These are phyloP conservation scores for Myocastor coypus DNA, from an alignment of 2,113 vertebrate species.

Conservation along the genomic window DNA sequence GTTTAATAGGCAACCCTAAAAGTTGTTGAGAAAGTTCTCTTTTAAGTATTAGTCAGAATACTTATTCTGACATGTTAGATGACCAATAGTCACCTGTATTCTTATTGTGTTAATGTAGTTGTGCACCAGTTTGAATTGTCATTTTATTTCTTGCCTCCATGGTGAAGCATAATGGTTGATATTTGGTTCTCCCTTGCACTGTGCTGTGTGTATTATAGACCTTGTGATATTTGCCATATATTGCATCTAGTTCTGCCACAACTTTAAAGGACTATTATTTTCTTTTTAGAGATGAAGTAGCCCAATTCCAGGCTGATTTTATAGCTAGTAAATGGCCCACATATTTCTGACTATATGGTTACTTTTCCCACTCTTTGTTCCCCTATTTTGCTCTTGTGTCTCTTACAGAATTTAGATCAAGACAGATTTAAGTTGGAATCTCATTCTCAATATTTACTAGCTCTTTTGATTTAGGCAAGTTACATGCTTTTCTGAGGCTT, in stretches of 20 bases:
- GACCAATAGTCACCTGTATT: background rate
- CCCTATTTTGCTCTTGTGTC: background rate
- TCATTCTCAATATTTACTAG: background rate
- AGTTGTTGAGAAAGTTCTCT: background rate
- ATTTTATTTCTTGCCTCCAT: slow-evolving; percentile 14
- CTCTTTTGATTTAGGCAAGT: background rate
- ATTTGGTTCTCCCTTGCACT: background rate
- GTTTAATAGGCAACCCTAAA: background rate
- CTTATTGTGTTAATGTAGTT: background rate
- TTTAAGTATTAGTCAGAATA: background rate
- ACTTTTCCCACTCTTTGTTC: background rate
- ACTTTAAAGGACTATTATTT: background rate
- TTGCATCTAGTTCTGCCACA: background rate
- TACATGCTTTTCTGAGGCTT: slow-evolving; percentile 13
- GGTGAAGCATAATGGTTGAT: background rate
- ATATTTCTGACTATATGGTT: background rate
- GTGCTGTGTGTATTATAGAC: background rate
- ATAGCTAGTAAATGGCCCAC: background rate
- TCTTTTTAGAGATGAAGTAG: slow-evolving; percentile 13
- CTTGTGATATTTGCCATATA: background rate
- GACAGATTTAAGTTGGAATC: background rate
- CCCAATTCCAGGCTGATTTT: slow-evolving; percentile 14
- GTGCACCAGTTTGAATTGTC: background rate
- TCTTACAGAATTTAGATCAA: background rate
- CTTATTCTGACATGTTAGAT: background rate